These are phyloP conservation scores for Dioctria rufipes DNA, from an alignment of 2,888 invertebrate species.

Conservation along the genomic window DNA sequence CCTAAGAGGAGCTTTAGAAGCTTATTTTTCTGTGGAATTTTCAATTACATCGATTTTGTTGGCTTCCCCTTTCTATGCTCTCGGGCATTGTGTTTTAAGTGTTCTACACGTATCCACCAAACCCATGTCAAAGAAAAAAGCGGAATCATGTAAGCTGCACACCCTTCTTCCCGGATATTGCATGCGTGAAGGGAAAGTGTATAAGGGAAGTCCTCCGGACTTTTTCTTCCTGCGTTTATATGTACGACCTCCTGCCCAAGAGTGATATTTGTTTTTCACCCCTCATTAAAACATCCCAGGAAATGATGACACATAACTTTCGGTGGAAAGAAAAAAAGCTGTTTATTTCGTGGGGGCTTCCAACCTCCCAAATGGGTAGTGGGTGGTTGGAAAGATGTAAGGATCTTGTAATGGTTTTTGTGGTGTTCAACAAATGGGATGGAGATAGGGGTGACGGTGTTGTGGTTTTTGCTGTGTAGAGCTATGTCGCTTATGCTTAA, in stretches of 20 bases:
- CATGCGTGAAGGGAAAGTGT: neutral
- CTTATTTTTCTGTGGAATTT: slow-evolving; percentile 46
- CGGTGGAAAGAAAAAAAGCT: slow-evolving; percentile 36
- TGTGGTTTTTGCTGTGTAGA: neutral
- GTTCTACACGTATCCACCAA: neutral
- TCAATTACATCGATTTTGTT: slow-evolving; percentile 51
- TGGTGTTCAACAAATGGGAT: slow-evolving; percentile 16
- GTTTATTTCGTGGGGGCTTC: slow-evolving; percentile 16
- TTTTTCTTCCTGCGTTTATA: slow-evolving; percentile 27
- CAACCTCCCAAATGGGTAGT: neutral
- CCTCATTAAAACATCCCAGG: slow-evolving; percentile 24
- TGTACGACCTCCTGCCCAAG: slow-evolving; percentile 34
- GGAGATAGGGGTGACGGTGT: neutral
- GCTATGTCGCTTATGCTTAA: neutral
- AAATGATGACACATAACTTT: slow-evolving; percentile 52
- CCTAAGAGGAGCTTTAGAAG: slow-evolving; percentile 8
- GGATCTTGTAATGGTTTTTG: slow-evolving; percentile 26
- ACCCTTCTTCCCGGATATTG: neutral
- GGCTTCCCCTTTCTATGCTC: slow-evolving; percentile 14
- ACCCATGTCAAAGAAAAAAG: neutral
- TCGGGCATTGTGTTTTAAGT: neutral
- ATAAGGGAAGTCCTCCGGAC: slow-evolving; percentile 19
- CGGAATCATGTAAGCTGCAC: slow-evolving; percentile 26
- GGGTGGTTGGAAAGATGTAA: neutral
- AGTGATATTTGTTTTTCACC: slow-evolving; percentile 17